Base-by-base conservation (phyloP, 2,888 invertebrate species). In the Melikaiella ostensackeni region DNA sequence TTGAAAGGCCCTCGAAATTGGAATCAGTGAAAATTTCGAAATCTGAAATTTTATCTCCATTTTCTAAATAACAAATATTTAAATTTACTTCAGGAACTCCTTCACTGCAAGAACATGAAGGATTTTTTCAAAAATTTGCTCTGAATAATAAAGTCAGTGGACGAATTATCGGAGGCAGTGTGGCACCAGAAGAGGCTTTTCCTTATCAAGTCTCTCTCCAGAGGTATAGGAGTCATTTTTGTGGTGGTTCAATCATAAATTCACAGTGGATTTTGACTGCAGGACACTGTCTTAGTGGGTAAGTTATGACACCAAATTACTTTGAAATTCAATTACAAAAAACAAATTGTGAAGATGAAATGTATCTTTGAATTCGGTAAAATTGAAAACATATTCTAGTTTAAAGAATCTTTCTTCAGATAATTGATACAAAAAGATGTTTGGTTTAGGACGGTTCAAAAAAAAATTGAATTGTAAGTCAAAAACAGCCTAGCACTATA, bases 251-350 rank as follows among this genome's bases (percentile, higher is more conserved):
- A 0, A 88, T 93, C 2, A 88, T 93, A 11, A 92, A 92, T 24
- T 92, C 92, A 0, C 86, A 92, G 11, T 92, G 92, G 1, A 92
- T 93, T 19, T 81, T 93, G 8, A 93, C 93, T 0, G 93, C 93
- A 1, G 93, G 93, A 0, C 93, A 93, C 81, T 93, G 93, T 61
- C 92, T 93, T 7, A 91, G 92, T 64, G 90, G 92, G 93, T 93
- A 79, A 78, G 35, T 50, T 42, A 35, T 9, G 1, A 3, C 2
- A 50, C 8, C 0, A n/a, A 50, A 50, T n/a, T n/a, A 50, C 8
- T 50, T 19, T 0, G 1, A 46, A 46, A 46, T 38, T n/a, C n/a
- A n/a, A n/a, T n/a, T n/a, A n/a, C n/a, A n/a, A n/a, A n/a, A n/a
- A n/a, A n/a, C n/a, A n/a, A n/a, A n/a, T n/a, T n/a, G n/a, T n/a